A percentile compares a stretch with the other conserved stretches of the same genome.
phyloP scores from a whole-genome alignment of 1,140 invertebrate species.

The Penaeus japonicus region DNA sequence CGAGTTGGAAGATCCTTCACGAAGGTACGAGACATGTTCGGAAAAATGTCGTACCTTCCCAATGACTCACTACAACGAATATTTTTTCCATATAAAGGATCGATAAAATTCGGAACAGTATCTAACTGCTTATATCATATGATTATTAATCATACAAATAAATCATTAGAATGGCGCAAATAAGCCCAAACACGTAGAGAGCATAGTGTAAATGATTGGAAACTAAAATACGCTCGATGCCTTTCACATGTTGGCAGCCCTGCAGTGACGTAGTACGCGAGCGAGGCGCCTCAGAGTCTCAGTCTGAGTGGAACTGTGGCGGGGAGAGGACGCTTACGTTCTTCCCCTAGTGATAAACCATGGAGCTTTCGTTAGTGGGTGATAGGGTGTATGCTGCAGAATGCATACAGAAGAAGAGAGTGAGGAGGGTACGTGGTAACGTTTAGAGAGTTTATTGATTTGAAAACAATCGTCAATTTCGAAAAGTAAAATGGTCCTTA shows the following conservation, averaged over 20 bases:
- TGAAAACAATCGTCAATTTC: neutral
- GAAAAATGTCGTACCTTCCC: slow-evolving; percentile 10
- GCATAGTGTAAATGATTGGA: neutral
- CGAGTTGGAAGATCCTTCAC: slow-evolving; percentile 15
- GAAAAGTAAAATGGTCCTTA: slow-evolving; percentile 2
- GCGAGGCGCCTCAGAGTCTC: slow-evolving; percentile 23
- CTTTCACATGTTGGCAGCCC: slow-evolving; percentile 14
- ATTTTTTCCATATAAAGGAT: neutral
- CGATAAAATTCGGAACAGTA: too few species aligned
- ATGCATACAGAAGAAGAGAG: slow-evolving; percentile 31
- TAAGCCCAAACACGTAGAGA: too few species aligned
- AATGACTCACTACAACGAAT: neutral
- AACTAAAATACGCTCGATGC: neutral
- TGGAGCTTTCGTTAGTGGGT: slow-evolving; percentile 29
- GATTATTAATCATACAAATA: too few species aligned
- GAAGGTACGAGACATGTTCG: slow-evolving; percentile 2
- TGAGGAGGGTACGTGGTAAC: slow-evolving; percentile 22
- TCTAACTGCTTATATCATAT: too few species aligned
- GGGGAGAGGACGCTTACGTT: neutral
- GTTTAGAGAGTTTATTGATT: neutral
- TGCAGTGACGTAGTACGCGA: slow-evolving; percentile 30
- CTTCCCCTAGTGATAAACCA: slow-evolving; percentile 14
- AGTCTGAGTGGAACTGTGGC: slow-evolving; percentile 20
- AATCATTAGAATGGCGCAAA: too few species aligned
- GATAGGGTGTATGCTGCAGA: slow-evolving; percentile 28